Conservation (phyloP, 2,113 vertebrate genomes). For the Oncorhynchus kisutch region DNA sequence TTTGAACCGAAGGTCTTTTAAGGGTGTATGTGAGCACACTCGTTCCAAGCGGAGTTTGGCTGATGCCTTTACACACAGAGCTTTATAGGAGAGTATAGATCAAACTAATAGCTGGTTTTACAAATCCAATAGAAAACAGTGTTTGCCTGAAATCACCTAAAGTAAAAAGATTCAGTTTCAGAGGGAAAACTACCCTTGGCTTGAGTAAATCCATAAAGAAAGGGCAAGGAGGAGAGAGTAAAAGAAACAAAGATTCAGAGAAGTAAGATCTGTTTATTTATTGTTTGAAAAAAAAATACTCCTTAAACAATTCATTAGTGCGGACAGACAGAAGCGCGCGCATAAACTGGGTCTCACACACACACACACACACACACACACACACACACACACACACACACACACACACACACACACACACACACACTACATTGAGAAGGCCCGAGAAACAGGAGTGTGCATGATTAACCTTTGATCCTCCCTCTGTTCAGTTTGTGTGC, state of each 20-base stretch:
- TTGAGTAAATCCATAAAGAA: neutral
- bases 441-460: constrained; percentile 61
- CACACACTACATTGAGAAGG: constrained; percentile 47
- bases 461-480: constrained; percentile 71
- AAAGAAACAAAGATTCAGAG: constrained; percentile 21
- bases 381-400: neutral
- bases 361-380: neutral
- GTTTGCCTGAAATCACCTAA: constrained; percentile 50
- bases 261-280: constrained; percentile 53
- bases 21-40: too few species aligned
- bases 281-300: neutral
- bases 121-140: constrained; percentile 41
- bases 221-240: constrained; percentile 4
- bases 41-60: too few species aligned
- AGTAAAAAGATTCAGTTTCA: constrained; percentile 44
- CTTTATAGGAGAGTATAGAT: constrained; percentile 42
- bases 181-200: constrained; percentile 10
- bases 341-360: neutral
- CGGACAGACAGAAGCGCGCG: neutral
- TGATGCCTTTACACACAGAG: neutral
- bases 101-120: constrained; percentile 49
- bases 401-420: constrained; percentile 17
- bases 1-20: too few species aligned
- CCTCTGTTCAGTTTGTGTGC: neutral
- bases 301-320: neutral